Base-by-base conservation (phyloP, 2,113 vertebrate genomes). In the Isurus oxyrinchus region DNA sequence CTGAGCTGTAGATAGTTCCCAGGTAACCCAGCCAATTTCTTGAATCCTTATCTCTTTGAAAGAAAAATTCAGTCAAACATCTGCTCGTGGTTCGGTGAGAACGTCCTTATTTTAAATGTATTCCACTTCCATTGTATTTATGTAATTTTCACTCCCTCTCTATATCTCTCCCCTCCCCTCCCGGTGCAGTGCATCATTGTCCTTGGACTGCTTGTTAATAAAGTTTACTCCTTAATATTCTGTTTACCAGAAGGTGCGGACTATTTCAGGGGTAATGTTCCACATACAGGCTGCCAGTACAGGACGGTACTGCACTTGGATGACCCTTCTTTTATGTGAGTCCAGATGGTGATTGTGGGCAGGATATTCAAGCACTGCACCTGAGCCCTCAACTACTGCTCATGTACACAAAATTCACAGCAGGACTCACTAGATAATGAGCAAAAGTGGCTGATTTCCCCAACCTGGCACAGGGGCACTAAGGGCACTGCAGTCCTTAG, bases 21-120 rank as follows among this genome's bases (percentile, higher is more conserved):
- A 99, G 98, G 96, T 98, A 98, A 57, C 98, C 99, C 0, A 97
- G 98, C 99, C 99, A 99, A 97, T 98, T 96, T 0, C 19, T 31
- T 6, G 97, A 87, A 49, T 93, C 96, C 44, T 95, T 59, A 0
- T 97, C 63, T 67, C 97, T 97, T 91, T 27, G 84, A 94, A 90
- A 86, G n/a, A 84, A 23, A 10, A 76, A 10, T 49, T 96, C 2
- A 44, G 11, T 94, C 90, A 94, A 94, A 94, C 90, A 63, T 94
- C 55, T 91, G 55, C 31, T 91, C 35, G 5, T 93, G n/a, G 40
- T 14, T 61, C 3, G 2, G 4, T 4, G 27, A 61, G 13, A 84
- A 84, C 40, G 5, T 44, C 16, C 19, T 84, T 61, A 59, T 61
- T 91, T 91, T 91, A 91, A 91, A 57, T 61, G 13, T 59, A n/a